phyloP scores from a whole-genome alignment of 2,113 vertebrate species.

The Noctilio leporinus region DNA sequence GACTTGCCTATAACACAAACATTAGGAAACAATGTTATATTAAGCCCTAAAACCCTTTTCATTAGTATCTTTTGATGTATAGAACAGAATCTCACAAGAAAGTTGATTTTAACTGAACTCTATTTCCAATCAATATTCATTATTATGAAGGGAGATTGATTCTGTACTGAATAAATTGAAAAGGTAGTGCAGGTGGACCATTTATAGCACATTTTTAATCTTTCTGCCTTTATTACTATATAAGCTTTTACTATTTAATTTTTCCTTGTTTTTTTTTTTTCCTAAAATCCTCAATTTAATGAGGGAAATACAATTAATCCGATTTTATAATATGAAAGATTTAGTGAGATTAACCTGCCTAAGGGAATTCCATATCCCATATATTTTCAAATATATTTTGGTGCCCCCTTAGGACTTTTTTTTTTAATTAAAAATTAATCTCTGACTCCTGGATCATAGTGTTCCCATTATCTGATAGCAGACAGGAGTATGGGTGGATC shows the following conservation, averaged over 20 bases:
- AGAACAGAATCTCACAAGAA: not conserved
- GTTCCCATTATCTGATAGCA: conserved; percentile 93
- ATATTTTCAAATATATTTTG: not conserved
- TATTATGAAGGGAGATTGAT: not conserved
- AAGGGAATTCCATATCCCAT: not conserved
- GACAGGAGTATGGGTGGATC: conserved; percentile 89
- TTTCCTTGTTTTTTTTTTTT: not conserved
- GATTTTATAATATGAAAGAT: not conserved
- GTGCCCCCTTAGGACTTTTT: not conserved
- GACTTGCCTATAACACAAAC: not conserved
- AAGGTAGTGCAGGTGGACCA: not conserved
- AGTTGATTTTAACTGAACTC: conserved; percentile 3
- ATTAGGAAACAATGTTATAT: not conserved
- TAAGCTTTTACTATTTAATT: not conserved
- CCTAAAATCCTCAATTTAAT: not conserved
- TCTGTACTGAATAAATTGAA: not conserved
- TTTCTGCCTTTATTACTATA: not conserved
- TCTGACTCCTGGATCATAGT: conserved; percentile 87
- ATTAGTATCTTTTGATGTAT: not conserved
- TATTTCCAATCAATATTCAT: not conserved
- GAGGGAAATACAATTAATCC: not conserved
- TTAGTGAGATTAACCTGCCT: not conserved
- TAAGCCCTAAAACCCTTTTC: not conserved
- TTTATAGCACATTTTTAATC: not conserved
- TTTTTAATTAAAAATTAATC: not conserved